Percentiles rank a stretch among this genome's conserved stretches.
phyloP scores from a whole-genome alignment of 2,113 vertebrate species.

The Barnardius zonarius region DNA sequence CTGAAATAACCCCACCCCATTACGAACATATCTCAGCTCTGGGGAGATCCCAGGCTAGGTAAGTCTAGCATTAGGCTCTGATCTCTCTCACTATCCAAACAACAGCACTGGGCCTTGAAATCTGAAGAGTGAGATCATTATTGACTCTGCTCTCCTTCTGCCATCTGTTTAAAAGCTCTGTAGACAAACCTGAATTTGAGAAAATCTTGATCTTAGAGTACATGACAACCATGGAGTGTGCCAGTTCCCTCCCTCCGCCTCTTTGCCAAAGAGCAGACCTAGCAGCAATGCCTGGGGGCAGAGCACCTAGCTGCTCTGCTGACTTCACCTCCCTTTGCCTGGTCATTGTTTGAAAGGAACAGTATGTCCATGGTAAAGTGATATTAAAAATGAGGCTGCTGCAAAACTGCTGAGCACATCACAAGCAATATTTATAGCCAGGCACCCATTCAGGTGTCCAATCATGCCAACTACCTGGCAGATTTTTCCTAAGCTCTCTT shows the following conservation, averaged over 20 bases:
- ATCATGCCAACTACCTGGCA: neutral
- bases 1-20: neutral
- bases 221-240: neutral
- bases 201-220: neutral
- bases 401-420: neutral
- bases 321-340: neutral
- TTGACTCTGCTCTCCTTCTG: neutral
- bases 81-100: neutral
- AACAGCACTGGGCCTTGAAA: neutral
- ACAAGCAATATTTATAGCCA: neutral
- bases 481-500: neutral
- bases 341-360: neutral
- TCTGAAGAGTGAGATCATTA: neutral
- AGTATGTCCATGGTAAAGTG: neutral
- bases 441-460: neutral
- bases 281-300: neutral
- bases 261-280: neutral
- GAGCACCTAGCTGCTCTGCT: neutral
- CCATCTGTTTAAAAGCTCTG: neutral
- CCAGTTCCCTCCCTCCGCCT: neutral
- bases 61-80: neutral
- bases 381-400: neutral
- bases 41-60: neutral
- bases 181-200: neutral
- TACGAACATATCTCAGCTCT: neutral